Evolutionary conservation across 1,140 invertebrate genomes (phyloP).

Genomic region (Drosophila busckii): DNA sequence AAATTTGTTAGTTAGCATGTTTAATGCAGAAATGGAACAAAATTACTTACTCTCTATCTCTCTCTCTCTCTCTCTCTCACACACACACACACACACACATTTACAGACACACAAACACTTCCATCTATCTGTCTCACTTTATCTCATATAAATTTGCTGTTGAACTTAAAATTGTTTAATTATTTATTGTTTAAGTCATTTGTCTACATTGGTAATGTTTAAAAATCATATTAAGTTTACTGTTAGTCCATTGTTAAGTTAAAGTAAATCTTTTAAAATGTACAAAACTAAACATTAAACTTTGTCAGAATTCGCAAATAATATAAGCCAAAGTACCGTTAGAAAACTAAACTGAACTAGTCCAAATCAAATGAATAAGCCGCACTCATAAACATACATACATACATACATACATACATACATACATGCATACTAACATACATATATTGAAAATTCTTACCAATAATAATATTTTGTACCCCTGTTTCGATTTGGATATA

Average conservation of each 20-base stretch:
- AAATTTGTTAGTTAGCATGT: conserved; percentile 37
- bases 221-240: conserved; percentile 32
- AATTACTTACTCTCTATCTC: conserved; percentile 3
- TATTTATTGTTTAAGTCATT: conserved; percentile 34
- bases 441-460: conserved; percentile 18
- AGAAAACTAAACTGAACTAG: background rate
- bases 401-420: conserved; percentile 10
- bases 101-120: conserved; percentile 4
- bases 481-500: conserved; percentile 25
- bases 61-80: conserved; percentile 3
- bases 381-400: conserved; percentile 28
- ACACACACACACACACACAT: conserved; percentile 5
- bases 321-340: background rate
- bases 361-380: conserved; percentile 13
- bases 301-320: conserved; percentile 2
- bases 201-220: conserved; percentile 28
- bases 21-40: conserved; percentile 3
- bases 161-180: conserved; percentile 27
- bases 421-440: background rate
- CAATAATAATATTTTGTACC: conserved; percentile 12
- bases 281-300: conserved; percentile 14
- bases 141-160: conserved; percentile 24
- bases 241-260: conserved; percentile 31
- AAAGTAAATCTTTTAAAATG: conserved; percentile 13
- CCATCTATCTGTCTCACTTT: conserved; percentile 5